A percentile compares a stretch with the other conserved stretches of the same genome.
Evolutionary conservation across 2,113 vertebrate genomes (phyloP).

Genomic region (Terrapene triunguis): DNA sequence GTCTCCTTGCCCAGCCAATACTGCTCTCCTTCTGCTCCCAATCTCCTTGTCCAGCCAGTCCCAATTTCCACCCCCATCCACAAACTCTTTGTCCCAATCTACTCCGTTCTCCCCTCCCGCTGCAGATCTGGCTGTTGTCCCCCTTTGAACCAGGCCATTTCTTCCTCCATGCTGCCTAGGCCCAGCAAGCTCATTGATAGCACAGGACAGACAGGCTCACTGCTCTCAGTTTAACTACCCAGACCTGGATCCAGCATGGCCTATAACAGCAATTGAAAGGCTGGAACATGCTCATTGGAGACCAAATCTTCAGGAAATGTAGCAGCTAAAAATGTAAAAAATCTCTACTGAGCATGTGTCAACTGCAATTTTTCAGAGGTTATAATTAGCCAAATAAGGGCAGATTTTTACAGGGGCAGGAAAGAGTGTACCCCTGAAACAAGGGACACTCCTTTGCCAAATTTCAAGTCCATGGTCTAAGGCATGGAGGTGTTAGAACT

Average conservation of each 20-base stretch:
- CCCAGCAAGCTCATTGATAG: neutral
- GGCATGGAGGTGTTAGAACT: neutral
- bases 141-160: neutral
- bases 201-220: neutral
- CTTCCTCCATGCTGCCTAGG: neutral
- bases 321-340: too few relatives aligned
- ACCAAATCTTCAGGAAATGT: too few relatives aligned
- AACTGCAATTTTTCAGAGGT: neutral
- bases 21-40: too few relatives aligned
- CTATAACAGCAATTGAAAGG: too few relatives aligned
- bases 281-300: too few relatives aligned
- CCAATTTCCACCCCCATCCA: neutral
- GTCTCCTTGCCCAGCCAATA: neutral
- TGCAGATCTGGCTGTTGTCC: neutral
- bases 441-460: neutral
- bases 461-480: neutral
- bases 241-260: too few relatives aligned
- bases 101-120: neutral
- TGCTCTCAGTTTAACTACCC: too few relatives aligned
- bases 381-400: neutral
- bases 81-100: neutral
- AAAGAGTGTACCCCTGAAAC: neutral
- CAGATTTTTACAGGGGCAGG: too few relatives aligned
- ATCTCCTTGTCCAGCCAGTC: neutral
- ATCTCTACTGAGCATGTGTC: neutral